Evolutionary conservation across 1,140 invertebrate species (phyloP), one percentile per base, ranked within the genome.

Genomic region (Drosophila ohnishii): DNA sequence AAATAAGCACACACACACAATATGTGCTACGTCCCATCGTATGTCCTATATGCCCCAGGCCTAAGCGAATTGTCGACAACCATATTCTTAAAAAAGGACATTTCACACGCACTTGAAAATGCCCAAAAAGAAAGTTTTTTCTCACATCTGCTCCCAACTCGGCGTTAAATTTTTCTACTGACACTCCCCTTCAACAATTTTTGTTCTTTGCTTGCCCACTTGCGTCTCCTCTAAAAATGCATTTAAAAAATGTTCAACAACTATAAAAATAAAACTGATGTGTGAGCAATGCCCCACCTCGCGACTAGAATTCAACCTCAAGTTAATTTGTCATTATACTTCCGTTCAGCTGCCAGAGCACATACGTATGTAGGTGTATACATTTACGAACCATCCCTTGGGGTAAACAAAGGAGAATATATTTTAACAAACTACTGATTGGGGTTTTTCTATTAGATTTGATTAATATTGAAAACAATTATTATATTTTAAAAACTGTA

Each of bases 321-420:
- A 75, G 72, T 82, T 90, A 90, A 90, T 90, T 90, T 88, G 78
- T 90, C 88, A 77, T 80, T 84, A 78, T 42, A 90, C 84, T 85
- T 90, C 88, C 87, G 90, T 86, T 78, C 87, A 90, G 87, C 87
- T 90, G 87, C 14, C 53, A 48, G 62, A 42, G 44, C 16, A 59
- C 10, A 66, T 56, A 51, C 14, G 16, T 56, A 51, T 19, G 13
- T 28, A 19, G 22, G 10, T 51, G 30, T 32, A 14, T 16, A 35
- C 10, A 11, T 10, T n/a, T 9, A 32, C 3, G 5, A n/a, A 19
- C 22, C 14, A 9, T 19, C 3, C 2, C 1, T 32, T 19, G 10
- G n/a, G 8, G 3, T 19, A n/a, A 19, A 28, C 25, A 10, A 22
- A 35, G 9, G 32, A 22, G 19, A 51, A n/a, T 19, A 14, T 51